These are phyloP conservation scores for Ectropis crepuscularia DNA, from an alignment of 2,888 invertebrate genomes.

Conservation along the genomic window DNA sequence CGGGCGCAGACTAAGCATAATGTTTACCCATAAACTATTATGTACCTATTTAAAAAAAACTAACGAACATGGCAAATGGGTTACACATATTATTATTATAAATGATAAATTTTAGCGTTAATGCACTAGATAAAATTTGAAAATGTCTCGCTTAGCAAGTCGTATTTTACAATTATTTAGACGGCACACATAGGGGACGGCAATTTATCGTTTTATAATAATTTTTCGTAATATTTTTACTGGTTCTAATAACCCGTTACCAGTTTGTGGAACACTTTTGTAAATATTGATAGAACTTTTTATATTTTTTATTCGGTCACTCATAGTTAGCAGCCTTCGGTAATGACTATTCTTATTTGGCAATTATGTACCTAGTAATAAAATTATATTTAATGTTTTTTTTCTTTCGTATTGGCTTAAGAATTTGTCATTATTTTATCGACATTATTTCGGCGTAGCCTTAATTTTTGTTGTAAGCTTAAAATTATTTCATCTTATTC, in stretches of 20 bases:
- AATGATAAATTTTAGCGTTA: conserved; percentile 59
- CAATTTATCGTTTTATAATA: conserved; percentile 24
- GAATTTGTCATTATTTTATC: conserved; percentile 47
- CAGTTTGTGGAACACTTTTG: conserved; percentile 61
- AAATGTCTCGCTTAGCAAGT: conserved; percentile 52
- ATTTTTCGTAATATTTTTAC: conserved; percentile 47
- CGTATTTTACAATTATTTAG: conserved; percentile 42
- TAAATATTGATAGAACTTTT: conserved; percentile 70
- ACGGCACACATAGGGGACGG: conserved; percentile 28
- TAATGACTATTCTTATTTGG: conserved; percentile 57
- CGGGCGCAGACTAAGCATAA: conserved; percentile 40
- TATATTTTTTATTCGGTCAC: conserved; percentile 65
- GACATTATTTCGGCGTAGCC: conserved; percentile 63
- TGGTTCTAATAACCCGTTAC: conserved; percentile 63
- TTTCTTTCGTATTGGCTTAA: conserved; percentile 43
- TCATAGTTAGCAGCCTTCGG: conserved; percentile 49
- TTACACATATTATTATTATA: conserved; percentile 28
- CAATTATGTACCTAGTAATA: conserved; percentile 60
- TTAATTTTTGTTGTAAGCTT: conserved; percentile 61
- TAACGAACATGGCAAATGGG: conserved; percentile 63
- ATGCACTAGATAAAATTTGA: conserved; percentile 52
- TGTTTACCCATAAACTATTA: conserved; percentile 48
- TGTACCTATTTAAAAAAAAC: conserved; percentile 38
- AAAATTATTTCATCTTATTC: conserved; percentile 26
- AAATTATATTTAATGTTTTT: conserved; percentile 32